A percentile compares a stretch with the other conserved stretches of the same genome.
These are phyloP conservation scores for Aethina tumida DNA, from an alignment of 1,140 invertebrate species.

Conservation along the genomic window DNA sequence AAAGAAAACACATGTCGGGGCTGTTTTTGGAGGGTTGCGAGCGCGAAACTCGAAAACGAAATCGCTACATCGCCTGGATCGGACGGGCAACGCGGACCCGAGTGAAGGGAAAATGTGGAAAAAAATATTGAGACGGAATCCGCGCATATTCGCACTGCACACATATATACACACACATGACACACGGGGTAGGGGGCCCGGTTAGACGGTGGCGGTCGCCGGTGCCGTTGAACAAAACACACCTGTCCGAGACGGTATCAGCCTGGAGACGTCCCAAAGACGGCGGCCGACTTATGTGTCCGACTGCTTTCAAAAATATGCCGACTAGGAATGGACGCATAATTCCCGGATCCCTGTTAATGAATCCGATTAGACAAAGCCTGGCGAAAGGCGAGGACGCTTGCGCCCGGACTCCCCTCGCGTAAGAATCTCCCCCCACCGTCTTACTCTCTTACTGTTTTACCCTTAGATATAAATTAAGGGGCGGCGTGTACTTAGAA, in stretches of 20 bases:
- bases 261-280: constrained; percentile 28
- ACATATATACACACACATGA: constrained; percentile 20
- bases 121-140: too few species aligned
- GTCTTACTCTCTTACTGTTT: constrained; percentile 36
- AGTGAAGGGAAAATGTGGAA: too few species aligned
- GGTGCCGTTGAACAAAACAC: constrained; percentile 9
- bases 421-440: constrained; percentile 28
- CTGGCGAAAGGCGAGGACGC: constrained; percentile 36
- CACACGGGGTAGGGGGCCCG: constrained; percentile 14
- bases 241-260: constrained; percentile 26
- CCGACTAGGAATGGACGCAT: constrained; percentile 42
- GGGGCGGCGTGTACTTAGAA: constrained; percentile 36
- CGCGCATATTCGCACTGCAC: constrained; percentile 27
- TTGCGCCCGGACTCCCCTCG: constrained; percentile 34
- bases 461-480: constrained; percentile 39
- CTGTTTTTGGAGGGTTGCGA: too few species aligned
- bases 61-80: constrained; percentile 4
- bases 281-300: constrained; percentile 25
- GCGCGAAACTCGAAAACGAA: constrained; percentile 23
- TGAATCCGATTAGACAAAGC: constrained; percentile 47
- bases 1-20: too few species aligned
- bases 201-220: constrained; percentile 9
- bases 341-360: constrained; percentile 44
- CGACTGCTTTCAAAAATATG: constrained; percentile 38
- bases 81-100: too few species aligned